Conservation (phyloP, 2,113 vertebrate species). For the Alethe diademata region DNA sequence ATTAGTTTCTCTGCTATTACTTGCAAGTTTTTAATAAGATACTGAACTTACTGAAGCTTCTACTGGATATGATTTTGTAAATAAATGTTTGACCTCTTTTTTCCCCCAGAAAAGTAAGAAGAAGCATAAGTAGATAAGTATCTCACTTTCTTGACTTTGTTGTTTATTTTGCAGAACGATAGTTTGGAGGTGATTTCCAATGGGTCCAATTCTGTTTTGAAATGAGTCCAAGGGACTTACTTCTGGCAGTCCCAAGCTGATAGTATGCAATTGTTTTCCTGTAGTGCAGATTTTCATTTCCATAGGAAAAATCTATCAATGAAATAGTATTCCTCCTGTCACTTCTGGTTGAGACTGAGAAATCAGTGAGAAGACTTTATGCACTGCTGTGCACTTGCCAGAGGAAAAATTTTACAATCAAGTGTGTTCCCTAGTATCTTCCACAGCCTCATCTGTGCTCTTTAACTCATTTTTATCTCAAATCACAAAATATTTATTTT, state of each 20-base stretch:
- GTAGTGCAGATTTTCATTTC: neutral
- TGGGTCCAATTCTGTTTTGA: neutral
- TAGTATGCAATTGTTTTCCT: neutral
- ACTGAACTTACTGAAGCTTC: neutral
- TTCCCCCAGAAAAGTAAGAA: neutral
- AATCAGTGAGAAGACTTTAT: neutral
- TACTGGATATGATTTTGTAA: slow-evolving; percentile 10
- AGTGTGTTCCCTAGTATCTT: neutral
- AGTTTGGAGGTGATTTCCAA: neutral
- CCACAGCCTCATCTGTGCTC: neutral
- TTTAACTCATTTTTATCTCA: neutral
- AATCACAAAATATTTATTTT: neutral
- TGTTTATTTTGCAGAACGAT: neutral
- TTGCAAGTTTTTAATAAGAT: slow-evolving; percentile 42
- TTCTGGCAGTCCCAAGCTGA: neutral
- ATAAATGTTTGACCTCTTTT: neutral
- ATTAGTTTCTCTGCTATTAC: slow-evolving; percentile 25
- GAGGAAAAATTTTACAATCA: neutral
- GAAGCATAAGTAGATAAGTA: neutral
- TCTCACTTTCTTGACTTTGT: neutral
- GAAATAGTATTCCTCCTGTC: neutral
- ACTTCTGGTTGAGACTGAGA: neutral
- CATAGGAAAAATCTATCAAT: neutral
- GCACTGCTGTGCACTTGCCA: neutral
- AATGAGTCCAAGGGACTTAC: neutral